Evolutionary conservation across 2,888 invertebrate species (phyloP).

Genomic region (Rotaria macrura): DNA sequence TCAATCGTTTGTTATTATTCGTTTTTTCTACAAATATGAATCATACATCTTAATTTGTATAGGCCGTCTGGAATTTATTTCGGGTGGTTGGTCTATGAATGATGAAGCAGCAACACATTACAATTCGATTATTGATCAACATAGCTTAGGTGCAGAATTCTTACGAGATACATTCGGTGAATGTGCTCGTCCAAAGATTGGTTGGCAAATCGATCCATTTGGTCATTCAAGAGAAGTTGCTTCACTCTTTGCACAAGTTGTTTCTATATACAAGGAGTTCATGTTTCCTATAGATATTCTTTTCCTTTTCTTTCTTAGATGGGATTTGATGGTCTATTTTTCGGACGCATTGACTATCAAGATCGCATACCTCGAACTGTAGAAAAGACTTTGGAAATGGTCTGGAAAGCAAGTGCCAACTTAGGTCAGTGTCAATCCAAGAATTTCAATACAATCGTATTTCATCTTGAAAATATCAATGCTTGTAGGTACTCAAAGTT

Average conservation of each 20-base stretch:
- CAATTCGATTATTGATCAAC: slow-evolving; percentile 54
- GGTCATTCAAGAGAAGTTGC: slow-evolving; percentile 79
- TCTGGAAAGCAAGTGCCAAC: slow-evolving; percentile 66
- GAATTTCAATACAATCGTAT: background rate
- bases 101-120: slow-evolving; percentile 56
- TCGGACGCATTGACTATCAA: slow-evolving; percentile 53
- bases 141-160: slow-evolving; percentile 54
- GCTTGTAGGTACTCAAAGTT: background rate
- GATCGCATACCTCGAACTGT: slow-evolving; percentile 61
- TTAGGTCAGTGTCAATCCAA: slow-evolving; percentile 41
- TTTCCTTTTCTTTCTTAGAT: background rate
- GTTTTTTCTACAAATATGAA: no score
- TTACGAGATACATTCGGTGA: slow-evolving; percentile 49
- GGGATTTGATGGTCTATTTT: slow-evolving; percentile 27
- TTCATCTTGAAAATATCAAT: background rate
- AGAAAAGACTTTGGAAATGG: slow-evolving; percentile 64
- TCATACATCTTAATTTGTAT: no score
- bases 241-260: slow-evolving; percentile 54
- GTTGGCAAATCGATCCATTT: slow-evolving; percentile 79
- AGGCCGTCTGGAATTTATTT: slow-evolving; percentile 39
- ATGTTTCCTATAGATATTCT: background rate
- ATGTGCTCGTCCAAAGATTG: slow-evolving; percentile 65
- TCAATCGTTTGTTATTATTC: no score
- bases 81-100: slow-evolving; percentile 46
- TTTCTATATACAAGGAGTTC: background rate